phyloP scores from a whole-genome alignment of 1,140 invertebrate genomes.

The Lordiphosa collinella region DNA sequence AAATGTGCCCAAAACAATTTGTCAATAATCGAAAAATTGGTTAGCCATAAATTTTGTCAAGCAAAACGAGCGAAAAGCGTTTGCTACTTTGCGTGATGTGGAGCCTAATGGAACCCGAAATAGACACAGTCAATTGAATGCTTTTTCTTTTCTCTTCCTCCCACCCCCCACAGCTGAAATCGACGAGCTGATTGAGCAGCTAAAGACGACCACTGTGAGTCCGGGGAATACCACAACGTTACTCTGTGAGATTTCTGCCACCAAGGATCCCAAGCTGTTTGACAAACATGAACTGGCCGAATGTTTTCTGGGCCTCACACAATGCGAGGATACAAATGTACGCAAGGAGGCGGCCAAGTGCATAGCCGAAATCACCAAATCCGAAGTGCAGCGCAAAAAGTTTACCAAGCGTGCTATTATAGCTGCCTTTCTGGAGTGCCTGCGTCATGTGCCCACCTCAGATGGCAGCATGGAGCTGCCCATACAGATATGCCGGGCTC shows the following conservation, averaged over 20 bases:
- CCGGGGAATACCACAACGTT: slow-evolving; percentile 58
- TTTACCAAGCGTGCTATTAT: slow-evolving; percentile 84
- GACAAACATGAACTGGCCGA: slow-evolving; percentile 76
- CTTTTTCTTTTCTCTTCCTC: not conserved
- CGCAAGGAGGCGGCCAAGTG: slow-evolving; percentile 82
- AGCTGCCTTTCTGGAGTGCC: slow-evolving; percentile 81
- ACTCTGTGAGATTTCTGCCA: slow-evolving; percentile 69
- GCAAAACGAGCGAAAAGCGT: slow-evolving; percentile 20
- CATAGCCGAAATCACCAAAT: slow-evolving; percentile 87
- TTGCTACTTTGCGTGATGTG: slow-evolving; percentile 12
- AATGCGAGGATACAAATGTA: slow-evolving; percentile 63
- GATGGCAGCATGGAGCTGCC: slow-evolving; percentile 81
- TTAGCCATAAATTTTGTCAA: slow-evolving; percentile 26
- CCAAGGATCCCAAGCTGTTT: slow-evolving; percentile 76
- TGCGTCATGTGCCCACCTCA: slow-evolving; percentile 54
- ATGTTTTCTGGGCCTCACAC: slow-evolving; percentile 58
- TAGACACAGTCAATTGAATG: slow-evolving; percentile 7
- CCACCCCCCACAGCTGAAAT: slow-evolving; percentile 59
- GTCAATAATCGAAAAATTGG: slow-evolving; percentile 48
- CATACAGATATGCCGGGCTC: slow-evolving; percentile 87
- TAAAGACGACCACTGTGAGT: slow-evolving; percentile 70
- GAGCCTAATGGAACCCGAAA: slow-evolving; percentile 1
- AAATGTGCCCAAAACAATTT: slow-evolving; percentile 2
- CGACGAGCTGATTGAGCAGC: slow-evolving; percentile 73
- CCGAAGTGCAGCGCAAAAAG: slow-evolving; percentile 83